Conservation (phyloP, 2,797 vertebrate genomes). For the Sparus aurata region DNA sequence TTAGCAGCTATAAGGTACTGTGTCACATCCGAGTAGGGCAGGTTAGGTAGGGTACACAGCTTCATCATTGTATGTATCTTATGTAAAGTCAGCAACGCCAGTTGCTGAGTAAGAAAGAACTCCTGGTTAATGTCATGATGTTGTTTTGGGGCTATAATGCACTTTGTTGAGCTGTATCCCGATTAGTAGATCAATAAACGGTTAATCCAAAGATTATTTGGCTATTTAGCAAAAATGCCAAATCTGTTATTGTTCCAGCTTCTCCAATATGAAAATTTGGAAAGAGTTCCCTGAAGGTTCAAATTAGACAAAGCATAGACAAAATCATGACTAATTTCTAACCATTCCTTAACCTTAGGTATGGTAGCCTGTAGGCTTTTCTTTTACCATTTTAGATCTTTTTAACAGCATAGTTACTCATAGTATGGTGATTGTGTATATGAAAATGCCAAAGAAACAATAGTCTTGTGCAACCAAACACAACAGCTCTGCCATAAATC, state of each 20-base stretch:
- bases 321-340: constrained; percentile 31
- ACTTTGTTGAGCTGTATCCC: background rate
- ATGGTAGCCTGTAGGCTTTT: constrained; percentile 21
- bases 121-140: background rate
- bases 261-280: too few species aligned
- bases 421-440: background rate
- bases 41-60: background rate
- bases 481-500: background rate
- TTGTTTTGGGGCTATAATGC: constrained; percentile 10
- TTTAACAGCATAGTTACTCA: background rate
- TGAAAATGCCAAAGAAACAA: background rate
- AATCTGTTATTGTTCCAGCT: too few species aligned
- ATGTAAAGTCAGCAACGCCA: background rate
- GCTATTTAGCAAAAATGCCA: too few species aligned
- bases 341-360: constrained; percentile 12
- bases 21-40: background rate
- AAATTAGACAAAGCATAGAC: constrained; percentile 16
- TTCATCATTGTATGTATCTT: background rate
- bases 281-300: background rate
- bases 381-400: background rate
- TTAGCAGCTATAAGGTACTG: background rate
- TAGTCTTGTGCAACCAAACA: background rate
- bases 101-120: constrained; percentile 21
- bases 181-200: too few species aligned
- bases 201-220: background rate